Evolutionary conservation across 2,888 invertebrate genomes (phyloP).

Genomic region (Euspilapteryx auroguttella): DNA sequence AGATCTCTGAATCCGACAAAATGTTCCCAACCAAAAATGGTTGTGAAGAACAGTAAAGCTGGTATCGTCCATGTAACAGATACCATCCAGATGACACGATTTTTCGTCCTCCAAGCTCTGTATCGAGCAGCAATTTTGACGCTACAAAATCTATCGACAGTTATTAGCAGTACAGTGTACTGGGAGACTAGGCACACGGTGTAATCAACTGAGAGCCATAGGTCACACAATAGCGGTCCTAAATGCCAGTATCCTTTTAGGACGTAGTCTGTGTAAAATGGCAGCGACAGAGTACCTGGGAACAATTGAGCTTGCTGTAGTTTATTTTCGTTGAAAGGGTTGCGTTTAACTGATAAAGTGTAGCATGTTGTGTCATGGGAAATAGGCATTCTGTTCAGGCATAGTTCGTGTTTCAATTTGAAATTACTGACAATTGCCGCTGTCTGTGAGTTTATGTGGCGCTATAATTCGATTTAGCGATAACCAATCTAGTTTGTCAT

Average conservation of each 20-base stretch:
- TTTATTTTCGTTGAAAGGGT: too few relatives aligned
- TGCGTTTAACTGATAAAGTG: slow-evolving; percentile 8
- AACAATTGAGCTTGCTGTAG: slow-evolving; percentile 14
- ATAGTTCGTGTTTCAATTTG: too few relatives aligned
- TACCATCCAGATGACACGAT: slow-evolving; percentile 93
- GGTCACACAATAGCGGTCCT: slow-evolving; percentile 92
- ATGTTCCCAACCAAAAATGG: slow-evolving; percentile 99
- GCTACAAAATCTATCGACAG: slow-evolving; percentile 97
- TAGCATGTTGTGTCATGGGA: too few relatives aligned
- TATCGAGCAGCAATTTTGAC: slow-evolving; percentile 98
- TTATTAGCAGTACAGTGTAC: slow-evolving; percentile 97
- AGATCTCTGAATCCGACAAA: slow-evolving; percentile 92
- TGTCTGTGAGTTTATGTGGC: too few relatives aligned
- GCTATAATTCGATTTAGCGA: too few relatives aligned
- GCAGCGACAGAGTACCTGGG: slow-evolving; percentile 94
- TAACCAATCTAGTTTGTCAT: too few relatives aligned
- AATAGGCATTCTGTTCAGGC: too few relatives aligned
- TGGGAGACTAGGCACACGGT: slow-evolving; percentile 98
- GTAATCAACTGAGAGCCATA: slow-evolving; percentile 98
- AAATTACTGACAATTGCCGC: too few relatives aligned
- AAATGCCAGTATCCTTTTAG: slow-evolving; percentile 96
- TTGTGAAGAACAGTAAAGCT: slow-evolving; percentile 92
- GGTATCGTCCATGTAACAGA: slow-evolving; percentile 97
- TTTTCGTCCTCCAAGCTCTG: slow-evolving; percentile 94
- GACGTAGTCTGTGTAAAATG: slow-evolving; percentile 97